Conservation (phyloP, 2,113 vertebrate genomes). For the Sander lucioperca region DNA sequence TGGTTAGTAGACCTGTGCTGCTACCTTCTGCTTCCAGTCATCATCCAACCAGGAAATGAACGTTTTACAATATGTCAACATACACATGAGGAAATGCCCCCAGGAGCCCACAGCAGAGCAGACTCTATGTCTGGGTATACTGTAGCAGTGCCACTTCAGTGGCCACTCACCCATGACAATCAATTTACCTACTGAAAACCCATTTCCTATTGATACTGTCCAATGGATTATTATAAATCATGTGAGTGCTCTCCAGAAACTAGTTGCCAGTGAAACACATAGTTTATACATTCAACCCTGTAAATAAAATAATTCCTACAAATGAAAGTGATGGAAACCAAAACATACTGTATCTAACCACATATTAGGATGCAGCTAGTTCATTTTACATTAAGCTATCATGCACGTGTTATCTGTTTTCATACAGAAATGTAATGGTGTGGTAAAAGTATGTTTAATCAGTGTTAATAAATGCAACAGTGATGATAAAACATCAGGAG, state of each 20-base stretch:
- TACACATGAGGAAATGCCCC: not conserved
- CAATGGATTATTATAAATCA: not conserved
- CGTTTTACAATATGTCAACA: slow-evolving; percentile 60
- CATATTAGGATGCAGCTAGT: too few relatives aligned
- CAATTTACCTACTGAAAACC: slow-evolving; percentile 11
- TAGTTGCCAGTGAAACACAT: not conserved
- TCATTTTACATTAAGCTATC: too few relatives aligned
- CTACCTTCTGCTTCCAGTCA: slow-evolving; percentile 19
- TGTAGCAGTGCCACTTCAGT: not conserved
- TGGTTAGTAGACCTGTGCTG: slow-evolving; percentile 22
- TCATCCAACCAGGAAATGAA: slow-evolving; percentile 66
- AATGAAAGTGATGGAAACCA: not conserved
- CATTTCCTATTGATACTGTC: slow-evolving; percentile 37
- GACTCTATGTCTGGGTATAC: slow-evolving; percentile 8
- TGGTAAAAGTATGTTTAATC: too few relatives aligned
- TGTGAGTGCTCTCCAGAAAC: not conserved
- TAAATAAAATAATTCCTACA: not conserved
- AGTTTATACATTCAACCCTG: not conserved
- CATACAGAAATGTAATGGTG: too few relatives aligned
- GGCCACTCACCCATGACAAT: not conserved
- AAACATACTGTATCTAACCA: not conserved
- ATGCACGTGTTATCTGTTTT: too few relatives aligned
- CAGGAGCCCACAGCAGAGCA: slow-evolving; percentile 12
- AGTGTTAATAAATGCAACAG: too few relatives aligned
- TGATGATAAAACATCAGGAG: too few relatives aligned